Evolutionary conservation across 2,888 invertebrate genomes (phyloP).

Genomic region (Helobdella robusta): DNA sequence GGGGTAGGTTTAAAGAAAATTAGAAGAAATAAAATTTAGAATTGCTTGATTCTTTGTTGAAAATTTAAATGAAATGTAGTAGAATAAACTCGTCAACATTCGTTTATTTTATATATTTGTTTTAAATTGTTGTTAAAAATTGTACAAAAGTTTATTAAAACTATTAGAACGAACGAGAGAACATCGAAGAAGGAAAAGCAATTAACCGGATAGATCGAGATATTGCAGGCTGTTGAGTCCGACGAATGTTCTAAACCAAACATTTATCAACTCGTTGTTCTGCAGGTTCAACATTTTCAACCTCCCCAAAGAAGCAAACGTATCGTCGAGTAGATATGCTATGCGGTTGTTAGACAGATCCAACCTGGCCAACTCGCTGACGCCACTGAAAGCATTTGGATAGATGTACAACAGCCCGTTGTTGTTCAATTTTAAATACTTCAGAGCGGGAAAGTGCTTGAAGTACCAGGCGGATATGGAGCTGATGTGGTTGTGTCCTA

Average conservation of each 20-base stretch:
- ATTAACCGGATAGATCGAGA: conserved; percentile 29
- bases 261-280: conserved; percentile 29
- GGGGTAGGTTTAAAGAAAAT: too few relatives aligned
- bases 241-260: conserved; percentile 32
- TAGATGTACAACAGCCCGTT: conserved; percentile 31
- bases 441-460: conserved; percentile 28
- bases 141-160: too few relatives aligned
- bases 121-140: too few relatives aligned
- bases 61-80: too few relatives aligned
- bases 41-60: too few relatives aligned
- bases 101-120: too few relatives aligned
- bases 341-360: conserved; percentile 31
- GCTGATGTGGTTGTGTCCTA: neutral
- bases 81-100: too few relatives aligned
- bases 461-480: conserved; percentile 21
- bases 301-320: conserved; percentile 29
- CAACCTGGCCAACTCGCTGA: conserved; percentile 28
- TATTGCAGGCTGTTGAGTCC: conserved; percentile 30
- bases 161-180: too few relatives aligned
- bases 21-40: too few relatives aligned
- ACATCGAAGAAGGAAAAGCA: too few relatives aligned
- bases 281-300: conserved; percentile 31
- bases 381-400: conserved; percentile 29
- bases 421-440: conserved; percentile 29
- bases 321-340: conserved; percentile 29